A percentile compares a stretch with the other conserved stretches of the same genome.
Evolutionary conservation across 2,888 invertebrate species (phyloP).

Genomic region (Drosophila eohydei): DNA sequence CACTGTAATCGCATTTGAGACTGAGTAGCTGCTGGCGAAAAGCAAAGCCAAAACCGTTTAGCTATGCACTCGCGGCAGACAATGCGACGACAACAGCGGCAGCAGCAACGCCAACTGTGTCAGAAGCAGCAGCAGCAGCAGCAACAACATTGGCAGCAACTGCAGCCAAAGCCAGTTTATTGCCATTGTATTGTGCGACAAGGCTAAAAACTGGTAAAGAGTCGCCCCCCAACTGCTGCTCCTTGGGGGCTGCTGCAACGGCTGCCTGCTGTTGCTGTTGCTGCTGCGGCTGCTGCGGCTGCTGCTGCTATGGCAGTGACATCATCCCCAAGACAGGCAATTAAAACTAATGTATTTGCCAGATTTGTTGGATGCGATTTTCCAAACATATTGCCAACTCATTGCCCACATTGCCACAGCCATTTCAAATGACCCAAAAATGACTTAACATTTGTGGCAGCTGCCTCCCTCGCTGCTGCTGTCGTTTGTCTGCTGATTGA

Average conservation of each 20-base stretch:
- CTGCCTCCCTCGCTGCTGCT: conserved; percentile 9
- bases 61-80: conserved; percentile 52
- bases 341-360: conserved; percentile 74
- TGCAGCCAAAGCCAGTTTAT: conserved; percentile 65
- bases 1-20: conserved; percentile 43
- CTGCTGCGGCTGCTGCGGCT: conserved; percentile 10
- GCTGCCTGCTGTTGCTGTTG: conserved; percentile 6
- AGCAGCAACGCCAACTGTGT: conserved; percentile 43
- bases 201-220: conserved; percentile 62
- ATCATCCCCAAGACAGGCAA: conserved; percentile 64
- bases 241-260: conserved; percentile 17
- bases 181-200: conserved; percentile 59
- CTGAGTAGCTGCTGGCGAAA: conserved; percentile 13
- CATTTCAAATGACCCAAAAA: conserved; percentile 63
- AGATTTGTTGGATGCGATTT: conserved; percentile 66
- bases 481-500: conserved; percentile 58
- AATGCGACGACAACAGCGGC: conserved; percentile 53
- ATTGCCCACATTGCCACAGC: conserved; percentile 29
- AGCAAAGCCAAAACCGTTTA: conserved; percentile 36
- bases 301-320: conserved; percentile 50
- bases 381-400: conserved; percentile 61
- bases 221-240: conserved; percentile 7
- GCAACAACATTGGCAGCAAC: conserved; percentile 34
- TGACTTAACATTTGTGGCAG: conserved; percentile 60
- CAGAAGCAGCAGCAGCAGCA: conserved; percentile 27